phyloP scores from a whole-genome alignment of 2,888 invertebrate genomes.

The Drosophila subquinaria region DNA sequence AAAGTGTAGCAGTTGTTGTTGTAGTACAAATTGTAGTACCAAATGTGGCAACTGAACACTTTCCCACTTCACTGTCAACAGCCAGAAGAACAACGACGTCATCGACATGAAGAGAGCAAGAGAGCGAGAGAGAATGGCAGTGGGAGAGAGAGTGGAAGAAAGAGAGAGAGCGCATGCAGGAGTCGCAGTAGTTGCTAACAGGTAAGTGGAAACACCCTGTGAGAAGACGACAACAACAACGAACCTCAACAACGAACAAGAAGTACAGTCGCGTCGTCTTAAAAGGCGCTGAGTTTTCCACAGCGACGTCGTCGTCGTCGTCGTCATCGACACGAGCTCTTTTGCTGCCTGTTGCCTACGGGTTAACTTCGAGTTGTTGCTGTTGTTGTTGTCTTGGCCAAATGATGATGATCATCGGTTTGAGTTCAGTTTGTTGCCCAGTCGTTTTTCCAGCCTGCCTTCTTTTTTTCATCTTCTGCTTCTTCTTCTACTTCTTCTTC shows the following conservation, averaged over 20 bases:
- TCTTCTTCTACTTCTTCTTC: background rate
- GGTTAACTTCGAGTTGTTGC: constrained; percentile 24
- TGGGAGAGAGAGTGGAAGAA: constrained; percentile 3
- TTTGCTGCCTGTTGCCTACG: constrained; percentile 37
- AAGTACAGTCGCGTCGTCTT: constrained; percentile 64
- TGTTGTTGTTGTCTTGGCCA: constrained; percentile 30
- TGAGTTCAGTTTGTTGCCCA: constrained; percentile 22
- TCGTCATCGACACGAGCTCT: constrained; percentile 38
- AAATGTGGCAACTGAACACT: constrained; percentile 22
- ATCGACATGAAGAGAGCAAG: constrained; percentile 18
- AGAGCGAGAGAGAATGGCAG: background rate
- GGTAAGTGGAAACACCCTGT: constrained; percentile 52
- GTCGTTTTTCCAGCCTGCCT: constrained; percentile 45
- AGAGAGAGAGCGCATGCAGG: constrained; percentile 31
- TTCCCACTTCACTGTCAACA: constrained; percentile 42
- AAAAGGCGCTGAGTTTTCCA: constrained; percentile 63
- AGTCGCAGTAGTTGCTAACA: constrained; percentile 25
- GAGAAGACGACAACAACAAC: constrained; percentile 2
- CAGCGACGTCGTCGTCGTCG: constrained; percentile 42
- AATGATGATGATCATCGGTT: constrained; percentile 34
- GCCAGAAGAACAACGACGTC: constrained; percentile 41
- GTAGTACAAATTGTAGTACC: too few relatives aligned
- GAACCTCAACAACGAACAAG: constrained; percentile 12
- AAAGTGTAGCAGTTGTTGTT: too few relatives aligned
- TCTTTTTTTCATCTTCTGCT: constrained; percentile 1